Percentiles rank a stretch among this genome's conserved stretches.
Conservation (phyloP, 2,113 vertebrate species). For the Tapirus terrestris region DNA sequence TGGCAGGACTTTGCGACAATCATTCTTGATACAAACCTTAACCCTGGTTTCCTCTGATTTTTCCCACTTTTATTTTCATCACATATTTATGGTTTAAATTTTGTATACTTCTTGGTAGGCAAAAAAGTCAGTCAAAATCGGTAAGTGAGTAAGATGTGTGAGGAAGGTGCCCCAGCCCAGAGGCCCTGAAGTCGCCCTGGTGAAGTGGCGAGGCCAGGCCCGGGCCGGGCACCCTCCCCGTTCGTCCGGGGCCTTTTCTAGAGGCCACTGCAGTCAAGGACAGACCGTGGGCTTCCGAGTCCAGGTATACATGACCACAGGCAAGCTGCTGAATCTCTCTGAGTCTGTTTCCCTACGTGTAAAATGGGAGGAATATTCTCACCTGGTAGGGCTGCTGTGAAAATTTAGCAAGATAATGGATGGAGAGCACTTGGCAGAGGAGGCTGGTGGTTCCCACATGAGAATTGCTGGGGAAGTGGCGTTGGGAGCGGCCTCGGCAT, state of each 20-base stretch:
- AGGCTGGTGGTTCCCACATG: accelerated
- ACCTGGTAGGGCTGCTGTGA: not conserved
- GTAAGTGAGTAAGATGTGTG: not conserved
- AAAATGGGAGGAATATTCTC: not conserved
- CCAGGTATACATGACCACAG: not conserved
- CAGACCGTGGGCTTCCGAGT: not conserved
- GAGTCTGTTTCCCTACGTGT: not conserved
- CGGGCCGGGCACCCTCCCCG: not conserved
- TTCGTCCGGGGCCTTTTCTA: not conserved
- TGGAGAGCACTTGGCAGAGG: not conserved
- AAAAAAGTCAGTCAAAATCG: not conserved
- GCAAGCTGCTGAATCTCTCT: not conserved
- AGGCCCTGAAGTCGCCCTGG: not conserved
- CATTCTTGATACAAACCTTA: not conserved
- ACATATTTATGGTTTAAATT: not conserved
- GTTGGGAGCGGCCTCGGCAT: not conserved
- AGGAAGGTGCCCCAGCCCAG: not conserved
- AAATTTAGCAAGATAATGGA: not conserved
- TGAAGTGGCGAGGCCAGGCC: not conserved
- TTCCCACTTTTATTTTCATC: not conserved
- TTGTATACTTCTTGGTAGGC: not conserved
- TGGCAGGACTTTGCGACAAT: not conserved
- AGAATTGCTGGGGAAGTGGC: not conserved
- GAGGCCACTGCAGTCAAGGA: not conserved
- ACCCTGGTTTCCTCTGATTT: not conserved